These are phyloP conservation scores for Lutraria rhynchaena DNA, from an alignment of 1,140 invertebrate genomes.

Conservation along the genomic window DNA sequence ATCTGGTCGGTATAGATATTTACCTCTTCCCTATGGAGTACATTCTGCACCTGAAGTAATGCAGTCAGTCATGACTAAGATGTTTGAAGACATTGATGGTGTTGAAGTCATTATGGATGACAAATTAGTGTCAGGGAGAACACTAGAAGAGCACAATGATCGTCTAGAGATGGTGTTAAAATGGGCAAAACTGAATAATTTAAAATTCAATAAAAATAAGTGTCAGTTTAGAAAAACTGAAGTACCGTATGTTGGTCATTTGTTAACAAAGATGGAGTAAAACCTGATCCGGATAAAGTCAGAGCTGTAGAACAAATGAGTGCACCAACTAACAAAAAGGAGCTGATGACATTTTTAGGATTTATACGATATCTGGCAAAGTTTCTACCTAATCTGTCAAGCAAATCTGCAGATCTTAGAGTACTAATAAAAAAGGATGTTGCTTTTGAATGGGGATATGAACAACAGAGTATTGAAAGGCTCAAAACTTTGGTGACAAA, in stretches of 20 bases:
- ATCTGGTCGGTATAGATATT: constrained; percentile 68
- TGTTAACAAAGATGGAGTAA: constrained; percentile 76
- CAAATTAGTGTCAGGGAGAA: constrained; percentile 74
- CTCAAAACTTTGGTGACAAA: not conserved
- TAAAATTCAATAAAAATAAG: constrained; percentile 51
- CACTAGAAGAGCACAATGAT: constrained; percentile 64
- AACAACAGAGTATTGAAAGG: constrained; percentile 46
- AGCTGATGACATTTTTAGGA: constrained; percentile 53
- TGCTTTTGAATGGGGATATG: constrained; percentile 49
- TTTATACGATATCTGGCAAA: constrained; percentile 78
- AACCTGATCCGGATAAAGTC: constrained; percentile 79
- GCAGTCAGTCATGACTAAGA: constrained; percentile 73
- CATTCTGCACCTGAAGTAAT: constrained; percentile 71
- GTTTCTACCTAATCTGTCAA: constrained; percentile 71
- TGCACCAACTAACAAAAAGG: constrained; percentile 67
- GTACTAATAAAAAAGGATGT: constrained; percentile 37
- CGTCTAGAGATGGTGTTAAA: constrained; percentile 59
- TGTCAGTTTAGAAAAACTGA: constrained; percentile 55
- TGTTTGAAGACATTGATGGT: constrained; percentile 76
- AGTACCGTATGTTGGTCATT: constrained; percentile 78
- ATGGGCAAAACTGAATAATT: constrained; percentile 50
- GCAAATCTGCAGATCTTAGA: constrained; percentile 32
- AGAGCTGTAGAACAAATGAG: constrained; percentile 71
- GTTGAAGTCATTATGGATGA: constrained; percentile 80
- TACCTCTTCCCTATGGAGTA: constrained; percentile 75